Conservation (phyloP, 37 sponge, comb jelly and placozoan species). For the Halichondria panicea region DNA sequence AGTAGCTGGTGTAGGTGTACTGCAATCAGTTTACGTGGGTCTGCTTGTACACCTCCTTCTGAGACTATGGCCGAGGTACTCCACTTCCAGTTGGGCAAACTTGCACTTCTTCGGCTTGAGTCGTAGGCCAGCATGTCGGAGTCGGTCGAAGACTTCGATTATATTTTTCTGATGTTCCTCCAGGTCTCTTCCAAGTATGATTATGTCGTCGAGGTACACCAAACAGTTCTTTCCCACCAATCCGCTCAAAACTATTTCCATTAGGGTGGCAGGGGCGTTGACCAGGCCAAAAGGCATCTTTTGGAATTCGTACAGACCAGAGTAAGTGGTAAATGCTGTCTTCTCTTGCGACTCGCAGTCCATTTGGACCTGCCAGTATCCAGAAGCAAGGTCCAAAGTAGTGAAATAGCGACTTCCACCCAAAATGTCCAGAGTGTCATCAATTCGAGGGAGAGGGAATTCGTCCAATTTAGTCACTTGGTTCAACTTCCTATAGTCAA, state of each 20-base stretch:
- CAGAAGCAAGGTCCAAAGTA: slow-evolving; percentile 66
- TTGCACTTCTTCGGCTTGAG: too few relatives aligned
- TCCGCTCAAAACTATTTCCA: slow-evolving; percentile 47
- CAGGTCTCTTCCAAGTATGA: slow-evolving; percentile 34
- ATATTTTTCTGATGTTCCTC: too few relatives aligned
- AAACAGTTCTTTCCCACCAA: slow-evolving; percentile 6
- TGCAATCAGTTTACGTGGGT: slow-evolving; percentile 27
- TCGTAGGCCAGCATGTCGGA: slow-evolving; percentile 41
- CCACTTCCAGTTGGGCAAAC: too few relatives aligned
- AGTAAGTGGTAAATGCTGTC: slow-evolving; percentile 66
- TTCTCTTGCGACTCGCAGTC: slow-evolving; percentile 39
- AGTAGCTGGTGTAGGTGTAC: slow-evolving; percentile 19
- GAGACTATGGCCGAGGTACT: too few relatives aligned
- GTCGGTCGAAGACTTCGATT: slow-evolving; percentile 11
- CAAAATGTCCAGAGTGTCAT: slow-evolving; percentile 43
- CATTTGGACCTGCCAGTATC: slow-evolving; percentile 66
- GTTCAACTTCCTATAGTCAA: slow-evolving; percentile 67
- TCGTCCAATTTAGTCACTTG: slow-evolving; percentile 50
- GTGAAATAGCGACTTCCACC: slow-evolving; percentile 33
- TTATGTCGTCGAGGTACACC: slow-evolving; percentile 61
- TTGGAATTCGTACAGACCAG: slow-evolving; percentile 63
- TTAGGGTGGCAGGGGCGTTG: slow-evolving; percentile 53
- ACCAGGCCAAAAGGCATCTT: slow-evolving; percentile 72
- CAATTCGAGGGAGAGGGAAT: slow-evolving; percentile 65
- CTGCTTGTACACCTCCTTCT: slow-evolving; percentile 18